Base-by-base conservation (phyloP, 2,113 vertebrate species). In the Grantiella picta region DNA sequence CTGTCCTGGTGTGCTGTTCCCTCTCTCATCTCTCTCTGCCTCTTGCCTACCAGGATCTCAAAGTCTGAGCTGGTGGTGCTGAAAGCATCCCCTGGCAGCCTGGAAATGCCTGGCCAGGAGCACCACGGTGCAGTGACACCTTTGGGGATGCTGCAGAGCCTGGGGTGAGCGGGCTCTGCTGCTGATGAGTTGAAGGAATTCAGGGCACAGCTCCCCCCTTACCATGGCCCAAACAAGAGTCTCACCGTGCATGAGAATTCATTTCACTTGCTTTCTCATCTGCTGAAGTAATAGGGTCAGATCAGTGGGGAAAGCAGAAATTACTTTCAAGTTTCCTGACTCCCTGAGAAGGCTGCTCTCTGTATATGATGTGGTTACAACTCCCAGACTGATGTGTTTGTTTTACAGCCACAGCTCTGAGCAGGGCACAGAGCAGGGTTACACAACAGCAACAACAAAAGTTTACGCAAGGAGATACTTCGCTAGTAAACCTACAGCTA, bases 281-380 rank as follows among this genome's bases (percentile, higher is more conserved):
- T 92, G 38, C 82, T 91, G 92, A 90, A 90, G 49, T 95, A 94
- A 94, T 68, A 90, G 85, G 90, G 90, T 94, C 93, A 89, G 85
- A 86, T 54, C 95, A 89, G 85, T 44, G 61, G 76, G 93, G 86
- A 94, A 60, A 86, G 64, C 60, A 57, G 57, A 90, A 95, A 93
- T 88, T 59, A 19, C 90, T 95, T 95, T 70, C 59, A 83, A 80
- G 79, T 86, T 90, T 88, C 76, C 68, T 10, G 18, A 7, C 85
- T 95, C 82, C 76, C 76, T 25, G 4, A 78, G 90, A 92, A 86
- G 79, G 85, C 82, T 86, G 76, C 88, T 75, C 54, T 82, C 56
- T 59, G 47, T 56, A 5, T 85, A 21, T 63, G 68, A 57, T 68
- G 71, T 68, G 82, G 71, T 70, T 86, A 45, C 71, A 83, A 68